Evolutionary conservation across 2,888 invertebrate genomes (phyloP).

Genomic region (Acanthoscelides obtectus): DNA sequence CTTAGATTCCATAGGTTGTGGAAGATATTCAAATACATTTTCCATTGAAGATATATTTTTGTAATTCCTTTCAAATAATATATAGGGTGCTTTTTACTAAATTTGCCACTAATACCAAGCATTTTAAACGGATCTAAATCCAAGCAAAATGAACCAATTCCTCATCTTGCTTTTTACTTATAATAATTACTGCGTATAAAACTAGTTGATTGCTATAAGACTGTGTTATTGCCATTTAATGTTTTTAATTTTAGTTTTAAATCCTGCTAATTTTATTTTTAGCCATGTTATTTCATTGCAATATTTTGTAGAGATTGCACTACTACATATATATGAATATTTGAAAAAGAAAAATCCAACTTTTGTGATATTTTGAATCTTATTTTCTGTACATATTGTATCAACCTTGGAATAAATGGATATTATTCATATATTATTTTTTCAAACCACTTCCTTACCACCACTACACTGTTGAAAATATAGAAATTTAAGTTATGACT

Average conservation of each 20-base stretch:
- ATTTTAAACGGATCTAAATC: too few species aligned
- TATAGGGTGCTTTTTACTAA: too few species aligned
- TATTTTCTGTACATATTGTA: not conserved
- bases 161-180: not conserved
- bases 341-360: not conserved
- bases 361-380: not conserved
- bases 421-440: not conserved
- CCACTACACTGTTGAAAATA: too few species aligned
- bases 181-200: not conserved
- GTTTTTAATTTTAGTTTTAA: not conserved
- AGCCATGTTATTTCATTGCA: not conserved
- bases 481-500: too few species aligned
- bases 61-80: too few species aligned
- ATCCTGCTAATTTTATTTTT: too few species aligned
- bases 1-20: too few species aligned
- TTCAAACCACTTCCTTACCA: not conserved
- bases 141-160: too few species aligned
- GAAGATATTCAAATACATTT: too few species aligned
- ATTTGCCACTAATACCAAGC: too few species aligned
- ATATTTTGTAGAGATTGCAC: not conserved
- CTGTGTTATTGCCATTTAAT: not conserved
- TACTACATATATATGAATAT: not conserved
- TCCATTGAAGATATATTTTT: too few species aligned
- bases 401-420: not conserved
- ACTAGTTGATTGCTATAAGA: not conserved